Percentiles rank a stretch among this genome's conserved stretches.
phyloP scores from a whole-genome alignment of 1,140 invertebrate genomes.

The Caenorhabditis briggsae region DNA sequence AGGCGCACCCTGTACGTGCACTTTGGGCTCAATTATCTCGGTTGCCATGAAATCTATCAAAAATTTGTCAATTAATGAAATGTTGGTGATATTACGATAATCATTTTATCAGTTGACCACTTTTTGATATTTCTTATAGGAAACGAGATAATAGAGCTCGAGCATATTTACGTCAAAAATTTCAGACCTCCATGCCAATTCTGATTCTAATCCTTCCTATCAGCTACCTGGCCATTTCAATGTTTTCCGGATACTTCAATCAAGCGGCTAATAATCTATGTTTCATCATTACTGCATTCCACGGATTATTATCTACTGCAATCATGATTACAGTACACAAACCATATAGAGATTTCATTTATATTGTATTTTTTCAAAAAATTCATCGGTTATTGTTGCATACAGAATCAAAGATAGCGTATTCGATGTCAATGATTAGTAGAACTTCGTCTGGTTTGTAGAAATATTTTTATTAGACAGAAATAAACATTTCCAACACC shows the following conservation, averaged over 20 bases:
- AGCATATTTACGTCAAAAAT: too few species aligned
- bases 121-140: too few species aligned
- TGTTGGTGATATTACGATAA: too few species aligned
- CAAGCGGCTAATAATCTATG: constrained; percentile 9
- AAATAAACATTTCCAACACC: too few species aligned
- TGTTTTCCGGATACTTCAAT: constrained; percentile 24
- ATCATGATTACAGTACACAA: constrained; percentile 17
- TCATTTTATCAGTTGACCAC: too few species aligned
- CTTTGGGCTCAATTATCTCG: too few species aligned
- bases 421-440: neutral
- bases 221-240: neutral
- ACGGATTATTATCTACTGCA: neutral
- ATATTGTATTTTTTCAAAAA: neutral
- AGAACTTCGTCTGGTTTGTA: neutral
- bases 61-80: too few species aligned
- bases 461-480: neutral
- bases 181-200: constrained; percentile 16
- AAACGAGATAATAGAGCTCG: too few species aligned
- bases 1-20: too few species aligned
- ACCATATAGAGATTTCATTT: neutral
- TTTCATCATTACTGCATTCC: constrained; percentile 20
- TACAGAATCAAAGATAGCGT: neutral
- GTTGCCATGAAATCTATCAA: too few species aligned
- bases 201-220: neutral
- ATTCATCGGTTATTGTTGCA: neutral